Base-by-base conservation (phyloP, 1,140 invertebrate species). In the Drosophila ambigua region DNA sequence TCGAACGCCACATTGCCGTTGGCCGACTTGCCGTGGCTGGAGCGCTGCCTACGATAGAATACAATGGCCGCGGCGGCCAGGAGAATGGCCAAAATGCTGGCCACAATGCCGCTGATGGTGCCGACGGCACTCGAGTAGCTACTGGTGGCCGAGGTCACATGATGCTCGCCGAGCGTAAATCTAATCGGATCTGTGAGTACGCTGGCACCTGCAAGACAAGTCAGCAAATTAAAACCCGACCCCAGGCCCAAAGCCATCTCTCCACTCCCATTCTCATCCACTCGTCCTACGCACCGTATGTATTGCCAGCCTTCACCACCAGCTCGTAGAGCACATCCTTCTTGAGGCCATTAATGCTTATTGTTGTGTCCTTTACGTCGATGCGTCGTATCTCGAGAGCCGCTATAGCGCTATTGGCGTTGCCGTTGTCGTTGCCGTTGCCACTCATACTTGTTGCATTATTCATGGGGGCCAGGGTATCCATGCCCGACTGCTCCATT, bases 291-390 rank as follows among this genome's bases (percentile, higher is more conserved):
- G 92, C 74, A 94, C 93, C 94, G 72, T 94, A 94, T 74, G 94
- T 94, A 92, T 97, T 97, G 48, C 95, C 96, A 26, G 96, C 95
- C 91, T 97, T 97, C 0, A 97, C 94, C 7, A 96, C 95, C 59
- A 95, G 94, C 89, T 97, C 96, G 90, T 97, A 97, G 13, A 93
- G 93, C 15, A 94, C 93, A 68, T 95, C 95, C 59, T 95, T 94
- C 81, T 95, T 94, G 13, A 97, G 92, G 20, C 95, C 94, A 24
- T 93, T 93, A 24, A 97, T 94, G 62, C 93, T 94, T 45, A 96
- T 93, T 80, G 93, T 94, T 45, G 94, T 96, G 62, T 94, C 93
- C 73, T 95, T 94, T 20, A 96, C 96, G 91, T 97, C 96, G 77
- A 95, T 93, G 83, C 95, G 95, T 73, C 94, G 93, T 5, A 95